Percentiles rank a stretch among this genome's conserved stretches.
These are phyloP conservation scores for Pseudolaguvia tuberculata DNA, from an alignment of 2,113 vertebrate genomes.

Conservation along the genomic window DNA sequence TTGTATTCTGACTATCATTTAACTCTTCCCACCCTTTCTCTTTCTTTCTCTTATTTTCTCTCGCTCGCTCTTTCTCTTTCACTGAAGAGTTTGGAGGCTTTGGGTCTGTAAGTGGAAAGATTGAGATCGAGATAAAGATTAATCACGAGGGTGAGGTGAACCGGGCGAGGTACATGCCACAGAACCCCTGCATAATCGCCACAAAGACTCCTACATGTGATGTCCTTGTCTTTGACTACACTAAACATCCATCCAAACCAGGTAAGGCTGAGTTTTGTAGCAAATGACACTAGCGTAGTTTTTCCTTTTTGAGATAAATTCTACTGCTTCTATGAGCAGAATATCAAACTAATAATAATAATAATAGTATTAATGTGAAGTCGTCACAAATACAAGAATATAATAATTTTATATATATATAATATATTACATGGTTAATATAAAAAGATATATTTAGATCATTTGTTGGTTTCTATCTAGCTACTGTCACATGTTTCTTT, in stretches of 20 bases:
- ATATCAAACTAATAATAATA: background rate
- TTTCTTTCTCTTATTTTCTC: background rate
- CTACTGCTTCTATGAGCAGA: too few relatives aligned
- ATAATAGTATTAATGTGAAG: background rate
- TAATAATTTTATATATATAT: too few relatives aligned
- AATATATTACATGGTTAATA: too few relatives aligned
- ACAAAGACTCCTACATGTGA: conserved; percentile 93
- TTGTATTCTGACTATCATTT: background rate
- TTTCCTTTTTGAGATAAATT: background rate
- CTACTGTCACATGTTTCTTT: background rate
- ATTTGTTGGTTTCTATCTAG: background rate
- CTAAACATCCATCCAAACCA: conserved; percentile 86
- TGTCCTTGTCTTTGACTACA: conserved; percentile 91
- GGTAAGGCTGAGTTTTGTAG: conserved; percentile 59
- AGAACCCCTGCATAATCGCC: conserved; percentile 87
- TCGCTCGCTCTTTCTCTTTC: background rate
- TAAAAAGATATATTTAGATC: too few relatives aligned
- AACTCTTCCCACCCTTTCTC: too few relatives aligned
- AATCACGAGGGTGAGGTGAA: conserved; percentile 95
- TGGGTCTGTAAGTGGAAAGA: conserved; percentile 88
- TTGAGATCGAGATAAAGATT: conserved; percentile 92
- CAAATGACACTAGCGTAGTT: background rate
- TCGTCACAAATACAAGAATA: background rate
- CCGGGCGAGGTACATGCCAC: conserved; percentile 87
- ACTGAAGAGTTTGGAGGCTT: conserved; percentile 86